Percentiles rank a stretch among this genome's conserved stretches.
phyloP scores from a whole-genome alignment of 2,888 invertebrate species.

The Pandemis heparana region DNA sequence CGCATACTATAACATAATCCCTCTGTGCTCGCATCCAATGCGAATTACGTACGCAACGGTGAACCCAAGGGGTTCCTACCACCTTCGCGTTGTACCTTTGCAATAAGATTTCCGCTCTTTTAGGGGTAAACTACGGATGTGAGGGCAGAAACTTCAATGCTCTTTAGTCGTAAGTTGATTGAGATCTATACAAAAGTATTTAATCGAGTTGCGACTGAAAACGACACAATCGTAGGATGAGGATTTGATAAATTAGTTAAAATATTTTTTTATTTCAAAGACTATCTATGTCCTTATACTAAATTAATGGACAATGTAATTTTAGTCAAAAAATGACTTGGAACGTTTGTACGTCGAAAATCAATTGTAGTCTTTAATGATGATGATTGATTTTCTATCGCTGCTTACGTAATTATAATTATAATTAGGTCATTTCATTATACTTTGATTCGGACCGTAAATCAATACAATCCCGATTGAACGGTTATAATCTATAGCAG shows the following conservation, averaged over 20 bases:
- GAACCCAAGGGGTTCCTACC: constrained; percentile 20
- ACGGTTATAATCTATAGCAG: not conserved
- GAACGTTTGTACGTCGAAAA: too few species aligned
- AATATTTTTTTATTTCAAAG: too few species aligned
- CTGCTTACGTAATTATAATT: not conserved
- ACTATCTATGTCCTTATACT: too few species aligned
- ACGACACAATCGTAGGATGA: too few species aligned
- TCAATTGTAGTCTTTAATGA: too few species aligned
- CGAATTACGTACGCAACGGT: constrained; percentile 48
- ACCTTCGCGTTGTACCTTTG: constrained; percentile 41
- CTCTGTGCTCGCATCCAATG: constrained; percentile 49
- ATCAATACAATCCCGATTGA: not conserved
- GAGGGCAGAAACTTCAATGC: not conserved
- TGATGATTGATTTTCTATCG: not conserved
- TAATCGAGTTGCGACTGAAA: not conserved
- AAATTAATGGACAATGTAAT: too few species aligned
- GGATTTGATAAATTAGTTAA: too few species aligned
- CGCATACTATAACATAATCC: constrained; percentile 18
- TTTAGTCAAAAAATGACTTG: not conserved
- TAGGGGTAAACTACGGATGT: not conserved
- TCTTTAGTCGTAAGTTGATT: not conserved
- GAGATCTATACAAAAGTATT: not conserved
- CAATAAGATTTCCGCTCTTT: constrained; percentile 47
- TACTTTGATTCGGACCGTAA: not conserved
- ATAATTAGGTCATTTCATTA: too few species aligned